phyloP scores from a whole-genome alignment of 2,113 vertebrate species.

The Alectura lathami region DNA sequence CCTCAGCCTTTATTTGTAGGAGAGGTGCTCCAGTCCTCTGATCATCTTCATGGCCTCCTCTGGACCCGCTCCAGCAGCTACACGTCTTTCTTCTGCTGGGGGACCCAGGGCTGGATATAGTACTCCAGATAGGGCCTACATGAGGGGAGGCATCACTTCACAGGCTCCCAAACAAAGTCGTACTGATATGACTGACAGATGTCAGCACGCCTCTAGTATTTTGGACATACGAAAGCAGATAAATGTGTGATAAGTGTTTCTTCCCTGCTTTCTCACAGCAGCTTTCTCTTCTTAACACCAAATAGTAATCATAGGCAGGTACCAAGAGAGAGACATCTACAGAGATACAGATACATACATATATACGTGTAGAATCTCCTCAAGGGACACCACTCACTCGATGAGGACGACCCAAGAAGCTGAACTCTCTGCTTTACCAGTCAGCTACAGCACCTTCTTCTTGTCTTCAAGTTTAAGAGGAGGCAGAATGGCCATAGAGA shows the following conservation, averaged over 20 bases:
- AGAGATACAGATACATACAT: too few relatives aligned
- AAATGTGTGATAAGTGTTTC: neutral
- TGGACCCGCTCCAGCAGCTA: too few relatives aligned
- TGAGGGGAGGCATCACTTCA: neutral
- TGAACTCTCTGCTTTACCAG: neutral
- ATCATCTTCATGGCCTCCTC: too few relatives aligned
- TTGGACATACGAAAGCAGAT: neutral
- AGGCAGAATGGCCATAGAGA: neutral
- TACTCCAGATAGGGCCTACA: too few relatives aligned
- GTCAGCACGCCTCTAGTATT: neutral
- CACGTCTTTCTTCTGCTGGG: too few relatives aligned
- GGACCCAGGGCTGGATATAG: too few relatives aligned
- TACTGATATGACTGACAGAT: neutral
- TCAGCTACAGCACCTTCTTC: neutral
- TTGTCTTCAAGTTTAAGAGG: neutral
- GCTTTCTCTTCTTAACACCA: neutral
- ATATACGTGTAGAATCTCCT: neutral
- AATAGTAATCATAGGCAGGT: neutral
- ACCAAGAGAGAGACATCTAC: neutral
- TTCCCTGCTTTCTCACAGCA: neutral
- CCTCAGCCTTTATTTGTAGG: too few relatives aligned
- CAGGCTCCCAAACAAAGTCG: neutral
- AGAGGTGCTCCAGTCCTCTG: too few relatives aligned
- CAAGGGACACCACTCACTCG: neutral
- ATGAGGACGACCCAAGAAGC: neutral